Evolutionary conservation across 1,140 invertebrate species (phyloP).

Genomic region (Trinorchestia longiramus): DNA sequence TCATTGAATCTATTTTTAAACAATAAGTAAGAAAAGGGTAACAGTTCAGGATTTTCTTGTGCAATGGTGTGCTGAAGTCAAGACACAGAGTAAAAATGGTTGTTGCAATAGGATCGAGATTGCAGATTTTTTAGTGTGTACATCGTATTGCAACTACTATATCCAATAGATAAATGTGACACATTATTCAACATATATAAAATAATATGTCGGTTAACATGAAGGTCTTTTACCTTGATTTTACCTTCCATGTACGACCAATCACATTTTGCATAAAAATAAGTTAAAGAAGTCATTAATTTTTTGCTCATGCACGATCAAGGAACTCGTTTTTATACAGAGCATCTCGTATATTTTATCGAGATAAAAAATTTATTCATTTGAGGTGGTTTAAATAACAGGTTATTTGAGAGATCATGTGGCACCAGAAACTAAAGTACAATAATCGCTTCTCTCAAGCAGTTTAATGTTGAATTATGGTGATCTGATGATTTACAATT

Average conservation of each 20-base stretch:
- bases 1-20: background rate
- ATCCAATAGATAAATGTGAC: background rate
- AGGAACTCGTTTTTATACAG: background rate
- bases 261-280: background rate
- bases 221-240: background rate
- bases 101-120: background rate
- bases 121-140: background rate
- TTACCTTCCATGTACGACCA: background rate
- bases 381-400: no score
- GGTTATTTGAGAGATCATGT: no score
- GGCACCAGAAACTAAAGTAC: no score
- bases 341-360: background rate
- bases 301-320: background rate
- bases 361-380: background rate
- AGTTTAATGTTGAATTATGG: no score
- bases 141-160: background rate
- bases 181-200: background rate
- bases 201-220: background rate
- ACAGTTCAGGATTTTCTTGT: background rate
- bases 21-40: background rate
- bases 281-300: background rate
- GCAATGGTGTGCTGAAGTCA: background rate
- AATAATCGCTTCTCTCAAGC: no score
- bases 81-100: background rate
- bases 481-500: no score